A percentile compares a stretch with the other conserved stretches of the same genome.
phyloP scores from a whole-genome alignment of 1,140 invertebrate genomes.

The Penaeus japonicus region DNA sequence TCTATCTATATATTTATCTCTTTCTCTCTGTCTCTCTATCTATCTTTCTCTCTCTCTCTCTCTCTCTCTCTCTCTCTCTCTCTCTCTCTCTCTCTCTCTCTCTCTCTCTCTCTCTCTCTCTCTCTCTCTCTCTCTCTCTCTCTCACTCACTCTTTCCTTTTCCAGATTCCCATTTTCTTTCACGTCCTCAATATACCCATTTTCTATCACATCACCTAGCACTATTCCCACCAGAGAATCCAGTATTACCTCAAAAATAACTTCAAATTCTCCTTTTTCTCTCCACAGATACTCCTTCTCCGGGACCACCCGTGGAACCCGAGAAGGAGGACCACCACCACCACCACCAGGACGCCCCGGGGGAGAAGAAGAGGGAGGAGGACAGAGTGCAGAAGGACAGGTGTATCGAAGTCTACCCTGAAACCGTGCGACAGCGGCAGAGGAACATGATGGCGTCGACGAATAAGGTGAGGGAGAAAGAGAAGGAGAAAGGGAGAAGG shows the following conservation, averaged over 20 bases:
- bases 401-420: conserved; percentile 60
- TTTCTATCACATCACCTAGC: too few species aligned
- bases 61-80: neutral
- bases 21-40: neutral
- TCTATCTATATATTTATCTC: neutral
- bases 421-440: conserved; percentile 60
- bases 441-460: conserved; percentile 55
- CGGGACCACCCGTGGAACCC: conserved; percentile 51
- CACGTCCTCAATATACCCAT: too few species aligned
- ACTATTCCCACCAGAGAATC: too few species aligned
- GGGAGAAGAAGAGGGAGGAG: conserved; percentile 50
- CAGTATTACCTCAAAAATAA: neutral
- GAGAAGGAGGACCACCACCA: conserved; percentile 43
- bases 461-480: conserved; percentile 44
- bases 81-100: neutral
- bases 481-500: neutral
- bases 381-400: conserved; percentile 59
- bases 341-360: neutral
- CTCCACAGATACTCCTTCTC: conserved; percentile 55
- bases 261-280: neutral
- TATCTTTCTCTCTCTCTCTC: neutral
- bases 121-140: neutral
- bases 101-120: neutral
- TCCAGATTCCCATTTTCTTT: too few species aligned
- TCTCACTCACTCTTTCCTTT: neutral